Evolutionary conservation across 2,797 vertebrate species (phyloP), one percentile per base, ranked within the genome.

Genomic region (Trematomus bernacchii): DNA sequence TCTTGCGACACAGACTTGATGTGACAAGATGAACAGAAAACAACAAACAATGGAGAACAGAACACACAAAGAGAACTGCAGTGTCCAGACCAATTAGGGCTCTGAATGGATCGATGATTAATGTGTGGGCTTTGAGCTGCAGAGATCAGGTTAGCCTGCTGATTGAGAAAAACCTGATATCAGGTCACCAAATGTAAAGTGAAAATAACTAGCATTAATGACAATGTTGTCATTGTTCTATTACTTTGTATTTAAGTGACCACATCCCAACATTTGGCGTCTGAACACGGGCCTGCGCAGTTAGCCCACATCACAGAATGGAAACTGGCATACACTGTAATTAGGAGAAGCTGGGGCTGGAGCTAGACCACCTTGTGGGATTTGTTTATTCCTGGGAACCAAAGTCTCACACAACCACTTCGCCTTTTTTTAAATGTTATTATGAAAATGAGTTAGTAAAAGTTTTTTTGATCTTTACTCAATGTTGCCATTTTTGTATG

Each of bases 271-370:
- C 72, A 64, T 85, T 92, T 89, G 87, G 80, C 63, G 3, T 73
- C 23, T 63, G 84, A 88, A 77, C 68, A 52, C 42, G 46, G 76
- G 54, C 65, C 57, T 50, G 64, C 62, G 65, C 77, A 81, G 77
- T 83, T 62, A 79, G 68, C 88, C 94, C 92, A 93, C 93, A 93
- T 93, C 90, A 93, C 87, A 93, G 86, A 75, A 67, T 86, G 85
- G 87, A 89, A 91, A 91, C 88, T 87, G 81, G 88, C 85, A 77
- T 48, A 30, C 67, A 69, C 69, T 84, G 73, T 85, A 92, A 92
- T 93, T 85, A 90, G 79, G 80, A 86, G 79, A 81, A 60, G 58
- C 81, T 83, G 73, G 66, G 64, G 71, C 73, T 88, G 84, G 71
- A 84, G 68, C 77, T 65, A 73, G 80, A 91, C 90, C 87, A 89